These are phyloP conservation scores for Mus pahari DNA, from an alignment of 2,113 vertebrate species.

Conservation along the genomic window DNA sequence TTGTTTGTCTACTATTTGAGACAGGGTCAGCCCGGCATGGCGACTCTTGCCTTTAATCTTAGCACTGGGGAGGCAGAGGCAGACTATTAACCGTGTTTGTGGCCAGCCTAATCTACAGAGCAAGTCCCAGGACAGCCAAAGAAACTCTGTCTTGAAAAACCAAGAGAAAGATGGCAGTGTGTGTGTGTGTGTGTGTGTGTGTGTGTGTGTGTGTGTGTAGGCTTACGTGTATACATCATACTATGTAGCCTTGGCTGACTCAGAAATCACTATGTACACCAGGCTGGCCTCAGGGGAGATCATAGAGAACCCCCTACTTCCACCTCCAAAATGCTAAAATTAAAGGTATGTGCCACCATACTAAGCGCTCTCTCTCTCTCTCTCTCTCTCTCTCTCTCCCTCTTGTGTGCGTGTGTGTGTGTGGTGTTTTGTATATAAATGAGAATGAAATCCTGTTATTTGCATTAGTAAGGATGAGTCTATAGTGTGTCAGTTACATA, in stretches of 20 bases:
- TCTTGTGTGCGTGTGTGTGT: background rate
- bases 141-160: background rate
- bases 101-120: background rate
- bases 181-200: too few species aligned
- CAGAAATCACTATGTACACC: background rate
- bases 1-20: background rate
- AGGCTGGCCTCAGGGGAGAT: background rate
- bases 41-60: background rate
- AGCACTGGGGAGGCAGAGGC: background rate
- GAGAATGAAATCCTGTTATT: background rate
- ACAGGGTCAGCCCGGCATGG: background rate
- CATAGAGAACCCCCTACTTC: background rate
- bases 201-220: too few species aligned
- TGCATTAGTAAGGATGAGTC: background rate
- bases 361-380: background rate
- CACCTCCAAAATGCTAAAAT: background rate
- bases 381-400: too few species aligned
- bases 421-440: background rate
- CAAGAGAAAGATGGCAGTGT: background rate
- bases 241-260: background rate
- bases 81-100: background rate
- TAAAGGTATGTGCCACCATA: background rate
- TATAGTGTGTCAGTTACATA: background rate
- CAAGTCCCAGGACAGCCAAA: background rate
- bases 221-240: background rate